Evolutionary conservation across 2,888 invertebrate species (phyloP).

Genomic region (Plagodis pulveraria): DNA sequence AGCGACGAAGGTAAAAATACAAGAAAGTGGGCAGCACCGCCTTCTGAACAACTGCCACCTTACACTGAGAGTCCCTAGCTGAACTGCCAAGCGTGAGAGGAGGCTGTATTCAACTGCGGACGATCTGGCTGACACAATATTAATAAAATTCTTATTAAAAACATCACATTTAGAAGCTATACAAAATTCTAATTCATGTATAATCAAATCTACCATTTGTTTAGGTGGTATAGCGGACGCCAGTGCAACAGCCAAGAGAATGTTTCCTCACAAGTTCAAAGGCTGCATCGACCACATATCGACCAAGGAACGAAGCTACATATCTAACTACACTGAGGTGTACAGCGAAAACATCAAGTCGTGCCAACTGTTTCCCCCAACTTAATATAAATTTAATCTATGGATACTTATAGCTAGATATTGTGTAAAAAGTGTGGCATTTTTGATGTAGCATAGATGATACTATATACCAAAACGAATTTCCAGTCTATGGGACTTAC

Average conservation of each 20-base stretch:
- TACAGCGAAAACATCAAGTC: constrained; percentile 77
- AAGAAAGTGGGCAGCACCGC: too few species aligned
- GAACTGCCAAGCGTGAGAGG: too few species aligned
- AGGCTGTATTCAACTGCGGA: too few species aligned
- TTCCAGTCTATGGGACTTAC: too few species aligned
- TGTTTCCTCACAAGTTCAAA: constrained; percentile 83
- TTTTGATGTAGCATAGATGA: neutral
- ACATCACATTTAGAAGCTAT: too few species aligned
- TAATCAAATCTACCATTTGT: constrained; percentile 13
- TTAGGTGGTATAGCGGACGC: constrained; percentile 84
- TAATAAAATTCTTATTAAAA: too few species aligned
- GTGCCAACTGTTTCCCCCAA: constrained; percentile 74
- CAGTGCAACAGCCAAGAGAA: constrained; percentile 67
- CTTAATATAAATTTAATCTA: constrained; percentile 35
- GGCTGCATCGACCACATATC: constrained; percentile 86
- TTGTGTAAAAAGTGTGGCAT: neutral
- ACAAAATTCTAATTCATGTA: neutral
- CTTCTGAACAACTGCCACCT: too few species aligned
- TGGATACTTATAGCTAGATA: neutral
- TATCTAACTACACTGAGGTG: constrained; percentile 65
- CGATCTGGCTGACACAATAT: too few species aligned
- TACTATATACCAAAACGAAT: too few species aligned
- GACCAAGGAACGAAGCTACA: constrained; percentile 57
- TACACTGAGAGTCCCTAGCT: too few species aligned
- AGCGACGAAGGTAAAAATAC: too few species aligned